Evolutionary conservation across 2,113 vertebrate genomes (phyloP).

Genomic region (Oriolus oriolus): DNA sequence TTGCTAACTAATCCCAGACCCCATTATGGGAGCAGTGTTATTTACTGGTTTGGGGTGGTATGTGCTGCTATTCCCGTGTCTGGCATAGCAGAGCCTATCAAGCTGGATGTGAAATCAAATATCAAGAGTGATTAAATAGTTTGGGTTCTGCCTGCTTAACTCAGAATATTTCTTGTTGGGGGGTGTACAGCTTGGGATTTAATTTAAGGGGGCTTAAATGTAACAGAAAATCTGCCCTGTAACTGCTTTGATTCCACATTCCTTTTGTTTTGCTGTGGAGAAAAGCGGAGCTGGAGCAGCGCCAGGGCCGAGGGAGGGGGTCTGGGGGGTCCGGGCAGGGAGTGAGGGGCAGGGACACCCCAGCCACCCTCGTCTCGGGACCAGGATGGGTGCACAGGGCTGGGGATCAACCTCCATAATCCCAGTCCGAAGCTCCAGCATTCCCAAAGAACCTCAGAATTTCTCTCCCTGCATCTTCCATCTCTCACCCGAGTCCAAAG

Average conservation of each 20-base stretch:
- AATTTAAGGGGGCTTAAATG: constrained; percentile 21
- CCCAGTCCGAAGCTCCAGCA: neutral
- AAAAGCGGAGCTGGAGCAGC: neutral
- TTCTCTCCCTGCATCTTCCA: neutral
- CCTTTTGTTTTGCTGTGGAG: neutral
- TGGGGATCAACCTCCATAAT: accelerated
- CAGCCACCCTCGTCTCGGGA: accelerated
- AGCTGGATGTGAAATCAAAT: constrained; percentile 9
- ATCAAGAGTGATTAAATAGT: neutral
- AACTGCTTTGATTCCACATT: neutral
- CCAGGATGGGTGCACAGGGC: neutral
- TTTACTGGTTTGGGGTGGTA: constrained; percentile 19
- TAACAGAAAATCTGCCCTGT: neutral
- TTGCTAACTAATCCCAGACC: constrained; percentile 44
- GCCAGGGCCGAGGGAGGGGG: neutral
- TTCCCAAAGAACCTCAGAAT: neutral
- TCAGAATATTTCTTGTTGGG: neutral
- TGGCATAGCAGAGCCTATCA: neutral
- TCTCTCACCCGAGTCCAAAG: neutral
- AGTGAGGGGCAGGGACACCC: neutral
- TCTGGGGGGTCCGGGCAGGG: neutral
- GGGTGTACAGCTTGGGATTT: neutral
- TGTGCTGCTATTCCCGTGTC: neutral
- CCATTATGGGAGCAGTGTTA: neutral
- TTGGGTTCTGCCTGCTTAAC: neutral